Evolutionary conservation across 2,888 invertebrate species (phyloP), one percentile per base, ranked within the genome.

Genomic region (Alviniconcha strummeri): DNA sequence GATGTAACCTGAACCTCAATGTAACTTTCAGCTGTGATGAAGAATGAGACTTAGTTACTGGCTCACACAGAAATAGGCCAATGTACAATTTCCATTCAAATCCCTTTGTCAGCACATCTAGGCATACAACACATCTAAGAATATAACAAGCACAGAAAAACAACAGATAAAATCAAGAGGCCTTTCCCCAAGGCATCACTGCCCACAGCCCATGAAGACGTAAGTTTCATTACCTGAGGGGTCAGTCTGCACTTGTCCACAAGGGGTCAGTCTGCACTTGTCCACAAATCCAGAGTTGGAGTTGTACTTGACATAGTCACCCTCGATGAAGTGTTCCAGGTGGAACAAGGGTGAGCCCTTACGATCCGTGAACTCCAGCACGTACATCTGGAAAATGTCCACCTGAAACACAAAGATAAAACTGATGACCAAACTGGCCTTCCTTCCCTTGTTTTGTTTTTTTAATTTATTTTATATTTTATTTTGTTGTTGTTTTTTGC

Each of bases 241-340:
- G 95, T 95, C 80, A 94, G 92, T 71, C 95, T 90, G 54, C 93
- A 88, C 64, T 90, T 91, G 60, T 94, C 94, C 4, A 95, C 95
- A 90, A 95, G n/a, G n/a, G 4, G 95, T 95, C 80, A 94, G 92
- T 71, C 95, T 90, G 54, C 93, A 88, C 64, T 90, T 91, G 60
- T 94, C 94, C 4, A 95, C 95, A 90, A 95, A 95, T 69, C 95
- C 95, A 6, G 95, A 95, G 90, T 95, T 95, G 15, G 95, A 95
- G 91, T 95, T 95, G 92, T 95, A 95, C 90, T 95, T 95, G 85
- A 95, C 94, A 90, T 95, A 95, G 57, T 95, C 91, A 19, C 95
- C 95, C 86, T 95, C 95, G 82, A 95, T 95, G 90, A 93, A 95
- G 88, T 95, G 95, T 90, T 95, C 95, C 86, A 95, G 91, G 88